Percentiles rank a stretch among this genome's conserved stretches.
Evolutionary conservation across 1,140 invertebrate species (phyloP).

Genomic region (Aleiodes sp.): DNA sequence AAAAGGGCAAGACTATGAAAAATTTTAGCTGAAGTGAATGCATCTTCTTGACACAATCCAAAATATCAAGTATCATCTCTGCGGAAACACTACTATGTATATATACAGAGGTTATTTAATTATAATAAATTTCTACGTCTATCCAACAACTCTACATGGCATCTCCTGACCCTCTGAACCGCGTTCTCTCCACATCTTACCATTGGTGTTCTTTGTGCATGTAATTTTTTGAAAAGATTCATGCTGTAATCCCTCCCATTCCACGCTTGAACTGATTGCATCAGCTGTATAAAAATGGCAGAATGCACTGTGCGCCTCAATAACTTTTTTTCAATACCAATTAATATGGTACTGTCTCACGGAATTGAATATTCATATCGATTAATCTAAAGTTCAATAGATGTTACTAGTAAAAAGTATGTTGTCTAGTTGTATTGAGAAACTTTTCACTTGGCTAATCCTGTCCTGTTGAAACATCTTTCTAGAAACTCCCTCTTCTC

Average conservation of each 20-base stretch:
- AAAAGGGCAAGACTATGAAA: too few species aligned
- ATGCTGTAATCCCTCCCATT: constrained; percentile 12
- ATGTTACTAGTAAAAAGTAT: not conserved
- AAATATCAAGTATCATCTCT: constrained; percentile 12
- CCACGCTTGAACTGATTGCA: constrained; percentile 19
- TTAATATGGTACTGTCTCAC: not conserved
- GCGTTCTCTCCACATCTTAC: not conserved
- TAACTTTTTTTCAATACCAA: too few species aligned
- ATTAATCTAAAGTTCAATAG: not conserved
- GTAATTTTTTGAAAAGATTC: constrained; percentile 28
- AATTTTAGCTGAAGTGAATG: too few species aligned
- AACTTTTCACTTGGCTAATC: constrained; percentile 23
- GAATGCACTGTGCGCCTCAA: too few species aligned
- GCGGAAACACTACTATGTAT: constrained; percentile 19
- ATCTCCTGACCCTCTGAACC: constrained; percentile 21
- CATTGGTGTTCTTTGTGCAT: not conserved
- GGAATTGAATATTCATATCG: not conserved
- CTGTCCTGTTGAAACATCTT: constrained; percentile 3
- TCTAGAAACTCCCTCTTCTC: not conserved
- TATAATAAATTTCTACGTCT: constrained; percentile 40
- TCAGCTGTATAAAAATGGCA: constrained; percentile 20
- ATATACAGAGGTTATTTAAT: constrained; percentile 36
- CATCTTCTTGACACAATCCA: not conserved
- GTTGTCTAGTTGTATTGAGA: not conserved
- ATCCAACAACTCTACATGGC: not conserved